Conservation (phyloP, 2,888 invertebrate genomes). For the Dynastes tityus region DNA sequence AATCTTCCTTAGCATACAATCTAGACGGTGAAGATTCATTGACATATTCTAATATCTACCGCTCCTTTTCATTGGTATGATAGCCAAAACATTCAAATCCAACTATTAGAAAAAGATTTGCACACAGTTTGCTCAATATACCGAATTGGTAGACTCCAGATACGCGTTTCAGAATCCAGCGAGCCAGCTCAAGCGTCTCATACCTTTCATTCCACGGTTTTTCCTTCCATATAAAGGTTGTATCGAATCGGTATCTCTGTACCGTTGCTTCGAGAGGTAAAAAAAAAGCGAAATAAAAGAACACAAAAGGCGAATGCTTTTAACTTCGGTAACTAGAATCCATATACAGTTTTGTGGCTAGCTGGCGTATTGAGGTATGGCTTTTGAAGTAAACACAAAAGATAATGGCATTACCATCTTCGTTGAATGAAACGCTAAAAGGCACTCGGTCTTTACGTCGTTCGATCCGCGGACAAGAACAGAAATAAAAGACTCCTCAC, state of each 20-base stretch:
- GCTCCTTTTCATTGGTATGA: no score
- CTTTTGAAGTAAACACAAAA: constrained; percentile 43
- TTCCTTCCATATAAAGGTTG: constrained; percentile 18
- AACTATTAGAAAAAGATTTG: neutral
- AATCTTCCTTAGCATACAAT: no score
- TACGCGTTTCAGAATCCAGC: neutral
- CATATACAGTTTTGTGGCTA: constrained; percentile 32
- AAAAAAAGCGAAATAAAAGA: constrained; percentile 7
- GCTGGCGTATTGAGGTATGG: constrained; percentile 27
- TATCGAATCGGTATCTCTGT: constrained; percentile 25
- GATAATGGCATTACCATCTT: constrained; percentile 43
- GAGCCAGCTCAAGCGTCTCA: constrained; percentile 8
- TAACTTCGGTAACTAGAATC: constrained; percentile 42
- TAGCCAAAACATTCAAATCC: no score
- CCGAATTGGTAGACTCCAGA: neutral
- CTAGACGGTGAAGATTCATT: no score
- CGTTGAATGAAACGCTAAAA: constrained; percentile 41
- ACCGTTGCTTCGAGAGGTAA: neutral
- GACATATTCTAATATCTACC: no score
- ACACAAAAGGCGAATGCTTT: constrained; percentile 37
- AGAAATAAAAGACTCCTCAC: constrained; percentile 20
- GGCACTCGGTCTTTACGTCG: constrained; percentile 31
- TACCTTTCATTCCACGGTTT: neutral
- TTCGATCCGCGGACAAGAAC: constrained; percentile 42
- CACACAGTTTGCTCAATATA: constrained; percentile 17